Evolutionary conservation across 2,888 invertebrate genomes (phyloP).

Genomic region (Luffia ferchaultella): DNA sequence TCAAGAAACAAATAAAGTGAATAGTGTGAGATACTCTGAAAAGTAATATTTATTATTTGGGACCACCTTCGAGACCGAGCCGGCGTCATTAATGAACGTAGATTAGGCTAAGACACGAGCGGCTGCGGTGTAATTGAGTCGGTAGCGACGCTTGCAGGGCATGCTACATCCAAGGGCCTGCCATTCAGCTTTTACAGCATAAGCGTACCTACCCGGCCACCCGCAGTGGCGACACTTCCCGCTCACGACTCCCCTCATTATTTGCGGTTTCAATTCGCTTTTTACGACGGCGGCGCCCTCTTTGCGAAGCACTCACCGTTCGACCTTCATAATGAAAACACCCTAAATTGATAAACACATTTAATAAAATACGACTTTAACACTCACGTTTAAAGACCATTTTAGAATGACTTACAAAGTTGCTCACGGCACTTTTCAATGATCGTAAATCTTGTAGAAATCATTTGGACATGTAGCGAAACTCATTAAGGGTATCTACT

Average conservation of each 20-base stretch:
- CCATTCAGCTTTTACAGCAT: slow-evolving; percentile 61
- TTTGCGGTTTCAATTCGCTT: slow-evolving; percentile 64
- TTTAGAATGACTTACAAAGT: too few relatives aligned
- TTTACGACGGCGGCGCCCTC: slow-evolving; percentile 52
- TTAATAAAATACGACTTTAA: slow-evolving; percentile 33
- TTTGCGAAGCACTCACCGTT: too few relatives aligned
- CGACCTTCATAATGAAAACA: too few relatives aligned
- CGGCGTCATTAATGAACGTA: slow-evolving; percentile 47
- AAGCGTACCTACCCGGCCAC: slow-evolving; percentile 41
- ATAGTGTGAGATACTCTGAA: too few relatives aligned
- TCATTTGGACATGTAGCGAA: slow-evolving; percentile 9
- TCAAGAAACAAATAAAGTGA: too few relatives aligned
- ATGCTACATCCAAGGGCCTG: too few relatives aligned
- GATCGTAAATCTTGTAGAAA: neutral
- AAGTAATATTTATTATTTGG: too few relatives aligned
- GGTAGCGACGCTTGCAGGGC: slow-evolving; percentile 27
- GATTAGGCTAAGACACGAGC: slow-evolving; percentile 45
- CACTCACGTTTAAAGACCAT: slow-evolving; percentile 14
- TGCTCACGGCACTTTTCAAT: too few relatives aligned
- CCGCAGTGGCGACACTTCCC: slow-evolving; percentile 46
- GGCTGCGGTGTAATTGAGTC: slow-evolving; percentile 36
- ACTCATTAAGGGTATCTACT: slow-evolving; percentile 15
- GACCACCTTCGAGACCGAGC: too few relatives aligned
- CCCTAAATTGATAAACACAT: slow-evolving; percentile 18
- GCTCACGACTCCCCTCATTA: slow-evolving; percentile 32